phyloP scores from a whole-genome alignment of 2,797 vertebrate genomes.

The Microcaecilia unicolor region DNA sequence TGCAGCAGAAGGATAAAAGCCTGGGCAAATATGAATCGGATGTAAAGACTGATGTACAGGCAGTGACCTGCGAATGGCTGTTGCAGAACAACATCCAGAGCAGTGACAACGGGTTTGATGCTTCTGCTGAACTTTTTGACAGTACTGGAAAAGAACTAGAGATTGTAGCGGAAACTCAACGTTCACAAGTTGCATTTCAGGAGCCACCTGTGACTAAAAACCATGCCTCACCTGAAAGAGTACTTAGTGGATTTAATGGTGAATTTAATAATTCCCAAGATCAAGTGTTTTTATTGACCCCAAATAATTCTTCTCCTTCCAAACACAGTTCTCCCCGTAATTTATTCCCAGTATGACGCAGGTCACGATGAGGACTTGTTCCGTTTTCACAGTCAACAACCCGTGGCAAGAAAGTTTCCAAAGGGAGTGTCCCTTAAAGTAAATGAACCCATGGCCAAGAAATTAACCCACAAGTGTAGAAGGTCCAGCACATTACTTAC shows the following conservation, averaged over 20 bases:
- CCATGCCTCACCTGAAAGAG: not conserved
- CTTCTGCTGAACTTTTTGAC: slow-evolving; percentile 63
- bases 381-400: slow-evolving; percentile 58
- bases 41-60: too few species aligned
- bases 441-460: not conserved
- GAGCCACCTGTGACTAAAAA: slow-evolving; percentile 16
- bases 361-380: slow-evolving; percentile 35
- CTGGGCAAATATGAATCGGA: slow-evolving; percentile 6
- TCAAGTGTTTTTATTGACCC: too few species aligned
- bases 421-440: slow-evolving; percentile 6
- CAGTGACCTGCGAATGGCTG: too few species aligned
- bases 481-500: slow-evolving; percentile 19
- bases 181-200: slow-evolving; percentile 5
- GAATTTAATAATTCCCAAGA: slow-evolving; percentile 1
- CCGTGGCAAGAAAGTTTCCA: slow-evolving; percentile 29
- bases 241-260: slow-evolving; percentile 8
- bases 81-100: too few species aligned
- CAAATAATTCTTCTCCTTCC: not conserved
- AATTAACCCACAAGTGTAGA: slow-evolving; percentile 19
- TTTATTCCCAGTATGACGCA: slow-evolving; percentile 3
- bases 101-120: slow-evolving; percentile 28
- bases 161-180: slow-evolving; percentile 13
- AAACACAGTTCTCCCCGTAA: slow-evolving; percentile 19
- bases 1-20: not conserved
- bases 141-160: slow-evolving; percentile 15